A percentile compares a stretch with the other conserved stretches of the same genome.
Evolutionary conservation across 2,797 vertebrate species (phyloP).

Genomic region (Platyrinchus mystaceus): DNA sequence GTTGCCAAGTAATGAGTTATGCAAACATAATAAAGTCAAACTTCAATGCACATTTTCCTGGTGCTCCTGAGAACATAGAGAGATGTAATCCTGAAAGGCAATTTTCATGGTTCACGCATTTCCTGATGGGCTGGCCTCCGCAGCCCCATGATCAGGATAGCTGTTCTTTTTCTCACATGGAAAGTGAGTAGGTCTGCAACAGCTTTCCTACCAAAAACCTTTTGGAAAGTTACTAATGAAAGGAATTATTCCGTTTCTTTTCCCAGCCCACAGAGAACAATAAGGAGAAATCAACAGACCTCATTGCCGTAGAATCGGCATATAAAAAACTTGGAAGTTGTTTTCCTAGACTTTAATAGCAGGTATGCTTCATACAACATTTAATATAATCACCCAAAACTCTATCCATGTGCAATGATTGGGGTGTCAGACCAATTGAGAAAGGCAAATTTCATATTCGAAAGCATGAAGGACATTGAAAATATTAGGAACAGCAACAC

Average conservation of each 20-base stretch:
- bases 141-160: neutral
- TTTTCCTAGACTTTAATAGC: neutral
- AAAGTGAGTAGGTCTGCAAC: neutral
- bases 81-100: conserved; percentile 1
- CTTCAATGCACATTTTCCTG: neutral
- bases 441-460: neutral
- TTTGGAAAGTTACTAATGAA: neutral
- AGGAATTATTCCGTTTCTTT: neutral
- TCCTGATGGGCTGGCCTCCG: neutral
- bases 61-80: neutral
- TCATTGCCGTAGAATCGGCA: neutral
- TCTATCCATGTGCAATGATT: neutral
- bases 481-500: neutral
- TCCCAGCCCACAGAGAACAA: neutral
- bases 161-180: conserved; percentile 10
- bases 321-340: neutral
- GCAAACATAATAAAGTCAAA: conserved; percentile 6
- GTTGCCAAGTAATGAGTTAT: neutral
- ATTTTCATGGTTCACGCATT: conserved; percentile 2
- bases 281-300: neutral
- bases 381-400: neutral
- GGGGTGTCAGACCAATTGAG: neutral
- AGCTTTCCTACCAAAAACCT: neutral
- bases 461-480: neutral
- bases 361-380: neutral